Percentiles rank a stretch among this genome's conserved stretches.
phyloP scores from a whole-genome alignment of 2,113 vertebrate genomes.

The Colius striatus region DNA sequence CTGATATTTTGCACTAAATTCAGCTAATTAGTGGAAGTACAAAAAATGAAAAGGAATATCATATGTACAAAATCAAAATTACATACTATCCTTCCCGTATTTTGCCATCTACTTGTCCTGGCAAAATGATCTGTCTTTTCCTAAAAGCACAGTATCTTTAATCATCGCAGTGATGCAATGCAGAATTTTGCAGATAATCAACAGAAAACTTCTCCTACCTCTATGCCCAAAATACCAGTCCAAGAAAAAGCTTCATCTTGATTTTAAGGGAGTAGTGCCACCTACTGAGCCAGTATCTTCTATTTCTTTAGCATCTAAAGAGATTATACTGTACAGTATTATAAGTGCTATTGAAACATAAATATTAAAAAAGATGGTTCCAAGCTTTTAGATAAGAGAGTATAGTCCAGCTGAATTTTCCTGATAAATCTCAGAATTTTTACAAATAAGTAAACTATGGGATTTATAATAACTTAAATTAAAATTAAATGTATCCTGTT shows the following conservation, averaged over 20 bases:
- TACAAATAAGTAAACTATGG: background rate
- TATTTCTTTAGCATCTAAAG: background rate
- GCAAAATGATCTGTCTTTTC: background rate
- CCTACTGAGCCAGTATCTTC: conserved; percentile 2
- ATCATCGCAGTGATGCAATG: background rate
- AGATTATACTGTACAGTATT: background rate
- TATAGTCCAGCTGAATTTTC: background rate
- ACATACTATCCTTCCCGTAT: accelerated
- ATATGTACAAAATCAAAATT: background rate
- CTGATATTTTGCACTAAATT: background rate
- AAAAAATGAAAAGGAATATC: background rate
- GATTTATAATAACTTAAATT: background rate
- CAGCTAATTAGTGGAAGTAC: background rate
- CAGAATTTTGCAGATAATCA: background rate
- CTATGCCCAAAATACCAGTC: background rate
- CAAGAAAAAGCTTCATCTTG: background rate
- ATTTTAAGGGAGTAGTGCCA: conserved; percentile 59
- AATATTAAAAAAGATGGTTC: background rate
- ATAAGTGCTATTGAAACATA: background rate
- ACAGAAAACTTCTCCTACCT: background rate
- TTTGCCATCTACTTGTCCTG: background rate
- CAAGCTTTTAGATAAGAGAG: background rate
- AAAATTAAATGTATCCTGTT: background rate
- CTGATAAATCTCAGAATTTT: background rate
- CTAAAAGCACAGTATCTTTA: background rate